Base-by-base conservation (phyloP, 2,797 vertebrate species). In the Carduelis carduelis region DNA sequence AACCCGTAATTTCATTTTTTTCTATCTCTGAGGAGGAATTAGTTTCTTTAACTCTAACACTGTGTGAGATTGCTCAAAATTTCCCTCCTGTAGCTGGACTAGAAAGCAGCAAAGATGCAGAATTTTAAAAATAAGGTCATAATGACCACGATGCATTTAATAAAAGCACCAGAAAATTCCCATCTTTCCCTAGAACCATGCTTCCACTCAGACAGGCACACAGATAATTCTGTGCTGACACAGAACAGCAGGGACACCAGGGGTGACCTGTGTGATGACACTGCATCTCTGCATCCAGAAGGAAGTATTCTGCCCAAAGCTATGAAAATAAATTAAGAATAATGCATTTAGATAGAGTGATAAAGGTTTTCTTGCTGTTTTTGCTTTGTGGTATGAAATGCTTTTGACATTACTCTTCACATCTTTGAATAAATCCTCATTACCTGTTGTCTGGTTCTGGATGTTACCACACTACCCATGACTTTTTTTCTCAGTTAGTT, bases 1-100 rank as follows among this genome's bases (percentile, higher is more conserved):
- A 7, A n/a, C 0, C 2, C 3, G 2, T 26, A 8, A 13, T 34
- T 72, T 52, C 0, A 21, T 17, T 37, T 47, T 47, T 64, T 34
- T 2, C 6, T 35, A 0, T 11, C 17, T 28, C 14, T 30, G 41
- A 55, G 34, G 14, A n/a, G 5, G 60, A 60, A 56, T 52, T 49
- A 12, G 2, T 37, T 71, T 37, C 14, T 20, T 64, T 63, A 14
- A 28, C 20, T 50, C 19, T 18, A 81, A 27, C 11, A 24, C 22
- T 7, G 3, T 27, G 19, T 13, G 12, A 35, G 14, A 21, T 14
- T 12, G 1, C 39, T 53, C 5, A 14, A 72, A 63, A 27, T 63
- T 47, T 82, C 15, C 39, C 69, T 63, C 37, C 34, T 77, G 2
- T 37, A 66, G 8, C 23, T 26, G 56, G 10, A 26, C n/a, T 39